Percentiles rank a stretch among this genome's conserved stretches.
phyloP scores from a whole-genome alignment of 2,888 invertebrate genomes.

The Acronicta leporina region DNA sequence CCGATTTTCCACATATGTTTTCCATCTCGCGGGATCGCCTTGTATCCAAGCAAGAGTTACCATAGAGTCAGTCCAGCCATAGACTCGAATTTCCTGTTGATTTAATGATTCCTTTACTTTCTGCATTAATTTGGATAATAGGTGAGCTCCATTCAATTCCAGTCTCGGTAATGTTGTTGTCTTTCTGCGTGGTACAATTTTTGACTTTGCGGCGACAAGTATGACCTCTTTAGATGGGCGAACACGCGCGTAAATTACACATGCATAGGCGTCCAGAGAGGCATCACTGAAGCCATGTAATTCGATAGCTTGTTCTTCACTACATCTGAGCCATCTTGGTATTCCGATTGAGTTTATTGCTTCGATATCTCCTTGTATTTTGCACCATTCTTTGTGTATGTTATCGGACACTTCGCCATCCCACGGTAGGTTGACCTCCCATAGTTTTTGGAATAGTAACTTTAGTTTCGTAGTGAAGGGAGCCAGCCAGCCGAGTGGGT shows the following conservation, averaged over 20 bases:
- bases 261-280: slow-evolving; percentile 10
- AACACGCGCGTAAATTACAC: slow-evolving; percentile 11
- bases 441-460: slow-evolving; percentile 8
- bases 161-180: slow-evolving; percentile 10
- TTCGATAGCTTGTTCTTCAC: background rate
- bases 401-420: slow-evolving; percentile 5
- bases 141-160: slow-evolving; percentile 3
- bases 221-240: slow-evolving; percentile 1
- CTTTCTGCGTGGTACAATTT: slow-evolving; percentile 4
- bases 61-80: background rate
- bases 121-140: background rate
- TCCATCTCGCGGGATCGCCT: background rate
- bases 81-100: background rate
- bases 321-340: slow-evolving; percentile 5
- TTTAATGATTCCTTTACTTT: background rate
- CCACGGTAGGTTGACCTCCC: background rate
- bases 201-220: slow-evolving; percentile 5
- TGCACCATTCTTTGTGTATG: slow-evolving; percentile 1
- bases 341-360: background rate
- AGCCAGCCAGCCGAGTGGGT: slow-evolving; percentile 11
- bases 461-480: slow-evolving; percentile 5
- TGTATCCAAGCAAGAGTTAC: background rate
- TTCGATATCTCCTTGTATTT: slow-evolving; percentile 1
- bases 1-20: background rate
- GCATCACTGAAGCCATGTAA: slow-evolving; percentile 17